Conservation (phyloP, 2,888 invertebrate genomes). For the Apamea monoglypha region DNA sequence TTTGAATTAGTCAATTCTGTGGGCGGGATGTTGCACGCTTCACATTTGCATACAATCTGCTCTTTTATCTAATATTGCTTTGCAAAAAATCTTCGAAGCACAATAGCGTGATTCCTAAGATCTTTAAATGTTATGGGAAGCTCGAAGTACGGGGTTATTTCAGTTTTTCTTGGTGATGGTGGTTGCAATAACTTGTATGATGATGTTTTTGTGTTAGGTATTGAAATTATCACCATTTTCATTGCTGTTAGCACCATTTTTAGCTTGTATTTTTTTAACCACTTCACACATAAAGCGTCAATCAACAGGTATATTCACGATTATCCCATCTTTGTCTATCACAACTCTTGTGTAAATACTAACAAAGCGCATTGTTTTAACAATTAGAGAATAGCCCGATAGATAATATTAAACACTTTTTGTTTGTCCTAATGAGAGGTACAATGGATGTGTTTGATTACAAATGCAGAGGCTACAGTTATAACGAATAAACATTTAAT, state of each 20-base stretch:
- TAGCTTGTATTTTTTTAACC: neutral
- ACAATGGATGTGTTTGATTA: conserved; percentile 73
- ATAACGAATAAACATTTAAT: conserved; percentile 60
- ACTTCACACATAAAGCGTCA: conserved; percentile 21
- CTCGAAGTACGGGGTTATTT: neutral
- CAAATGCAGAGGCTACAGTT: conserved; percentile 38
- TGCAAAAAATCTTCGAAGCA: conserved; percentile 41
- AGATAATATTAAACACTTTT: conserved; percentile 81
- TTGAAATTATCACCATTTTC: neutral
- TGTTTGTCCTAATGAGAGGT: conserved; percentile 68
- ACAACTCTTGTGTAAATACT: conserved; percentile 44
- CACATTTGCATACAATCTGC: conserved; percentile 70
- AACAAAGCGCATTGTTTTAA: conserved; percentile 82
- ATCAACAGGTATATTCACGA: conserved; percentile 24
- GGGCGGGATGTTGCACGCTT: conserved; percentile 70
- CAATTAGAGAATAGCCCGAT: conserved; percentile 76
- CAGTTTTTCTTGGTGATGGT: too few relatives aligned
- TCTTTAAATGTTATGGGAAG: conserved; percentile 32
- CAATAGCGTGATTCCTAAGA: conserved; percentile 28
- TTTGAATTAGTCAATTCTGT: conserved; percentile 68
- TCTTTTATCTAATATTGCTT: conserved; percentile 51
- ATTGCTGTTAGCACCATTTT: neutral
- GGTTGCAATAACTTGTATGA: neutral
- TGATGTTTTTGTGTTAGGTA: neutral
- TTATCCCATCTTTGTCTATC: conserved; percentile 59